Evolutionary conservation across 2,888 invertebrate genomes (phyloP).

Genomic region (Papilio elwesi): DNA sequence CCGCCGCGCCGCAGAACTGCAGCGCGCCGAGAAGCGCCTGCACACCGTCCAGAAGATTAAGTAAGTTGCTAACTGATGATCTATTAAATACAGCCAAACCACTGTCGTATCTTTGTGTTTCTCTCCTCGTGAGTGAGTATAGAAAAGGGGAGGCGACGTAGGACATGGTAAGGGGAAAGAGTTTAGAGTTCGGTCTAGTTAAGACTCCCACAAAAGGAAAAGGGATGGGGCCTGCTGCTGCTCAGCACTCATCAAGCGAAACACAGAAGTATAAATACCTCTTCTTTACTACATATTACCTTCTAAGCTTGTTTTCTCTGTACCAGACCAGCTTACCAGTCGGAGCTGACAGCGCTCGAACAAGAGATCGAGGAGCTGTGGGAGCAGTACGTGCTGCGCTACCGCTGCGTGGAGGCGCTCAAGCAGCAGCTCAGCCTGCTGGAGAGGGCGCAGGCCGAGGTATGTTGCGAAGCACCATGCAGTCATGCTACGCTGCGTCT

Average conservation of each 20-base stretch:
- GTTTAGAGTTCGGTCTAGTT: no score
- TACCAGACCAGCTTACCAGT: conserved; percentile 95
- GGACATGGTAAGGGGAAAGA: neutral
- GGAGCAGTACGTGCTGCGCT: conserved; percentile 93
- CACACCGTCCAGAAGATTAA: conserved; percentile 97
- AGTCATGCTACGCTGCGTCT: no score
- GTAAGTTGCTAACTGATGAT: conserved; percentile 63
- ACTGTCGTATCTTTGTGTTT: no score
- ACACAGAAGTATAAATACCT: no score
- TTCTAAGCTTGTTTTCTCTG: neutral
- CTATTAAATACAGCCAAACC: no score
- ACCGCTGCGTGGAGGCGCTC: conserved; percentile 94
- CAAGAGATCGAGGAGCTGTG: conserved; percentile 92
- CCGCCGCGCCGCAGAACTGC: conserved; percentile 93
- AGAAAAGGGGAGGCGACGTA: neutral
- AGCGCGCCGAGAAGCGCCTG: conserved; percentile 95
- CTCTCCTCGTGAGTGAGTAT: neutral
- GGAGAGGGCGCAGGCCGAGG: conserved; percentile 89
- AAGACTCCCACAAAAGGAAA: no score
- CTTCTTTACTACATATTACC: neutral
- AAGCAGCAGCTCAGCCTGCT: conserved; percentile 93
- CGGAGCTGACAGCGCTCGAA: conserved; percentile 96
- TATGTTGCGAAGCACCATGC: conserved; percentile 44
- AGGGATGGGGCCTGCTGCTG: no score
- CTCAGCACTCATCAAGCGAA: no score